Percentiles rank a stretch among this genome's conserved stretches.
phyloP scores from a whole-genome alignment of 2,797 vertebrate species.

The Microtus agrestis region DNA sequence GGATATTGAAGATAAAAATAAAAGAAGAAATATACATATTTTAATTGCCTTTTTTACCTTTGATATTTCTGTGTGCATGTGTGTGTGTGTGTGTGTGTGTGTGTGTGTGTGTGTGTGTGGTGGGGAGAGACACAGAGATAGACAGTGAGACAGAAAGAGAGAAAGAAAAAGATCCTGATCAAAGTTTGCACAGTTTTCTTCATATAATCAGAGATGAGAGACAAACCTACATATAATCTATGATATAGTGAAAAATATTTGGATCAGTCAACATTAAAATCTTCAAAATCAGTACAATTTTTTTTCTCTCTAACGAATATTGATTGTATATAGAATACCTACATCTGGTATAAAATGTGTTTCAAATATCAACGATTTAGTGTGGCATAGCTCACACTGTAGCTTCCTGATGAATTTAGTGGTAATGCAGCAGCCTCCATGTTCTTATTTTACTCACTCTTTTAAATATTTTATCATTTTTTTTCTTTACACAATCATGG shows the following conservation, averaged over 20 bases:
- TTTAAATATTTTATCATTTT: conserved; percentile 3
- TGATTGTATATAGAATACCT: neutral
- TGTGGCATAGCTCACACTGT: neutral
- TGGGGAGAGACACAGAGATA: neutral
- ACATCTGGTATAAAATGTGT: neutral
- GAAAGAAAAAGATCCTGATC: neutral
- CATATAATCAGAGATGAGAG: neutral
- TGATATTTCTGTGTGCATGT: neutral
- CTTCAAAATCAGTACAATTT: neutral
- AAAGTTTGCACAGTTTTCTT: neutral
- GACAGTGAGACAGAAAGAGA: neutral
- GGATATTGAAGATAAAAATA: neutral
- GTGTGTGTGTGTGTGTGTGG: neutral
- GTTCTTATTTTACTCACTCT: neutral
- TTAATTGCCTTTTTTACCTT: neutral
- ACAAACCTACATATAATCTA: neutral
- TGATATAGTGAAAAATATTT: neutral
- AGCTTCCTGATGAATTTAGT: neutral
- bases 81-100: neutral
- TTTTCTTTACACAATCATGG: conserved; percentile 16
- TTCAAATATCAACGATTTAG: neutral
- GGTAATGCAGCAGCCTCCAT: neutral
- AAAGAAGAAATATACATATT: neutral
- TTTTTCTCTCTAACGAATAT: neutral
- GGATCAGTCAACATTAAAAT: neutral